A percentile compares a stretch with the other conserved stretches of the same genome.
These are phyloP conservation scores for Heliangelus exortis DNA, from an alignment of 2,797 vertebrate genomes.

Conservation along the genomic window DNA sequence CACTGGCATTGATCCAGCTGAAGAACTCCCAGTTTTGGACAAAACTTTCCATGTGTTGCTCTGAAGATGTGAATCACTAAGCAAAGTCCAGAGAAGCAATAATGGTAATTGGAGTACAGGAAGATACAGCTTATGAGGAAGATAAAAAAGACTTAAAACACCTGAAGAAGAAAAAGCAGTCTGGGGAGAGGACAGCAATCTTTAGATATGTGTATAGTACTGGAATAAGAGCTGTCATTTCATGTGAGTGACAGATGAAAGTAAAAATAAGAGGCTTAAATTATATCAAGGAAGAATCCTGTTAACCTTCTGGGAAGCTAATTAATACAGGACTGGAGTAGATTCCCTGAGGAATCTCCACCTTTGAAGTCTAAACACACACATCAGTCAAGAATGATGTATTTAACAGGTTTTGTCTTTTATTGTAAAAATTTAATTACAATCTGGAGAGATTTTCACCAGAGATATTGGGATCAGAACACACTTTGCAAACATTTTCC, in stretches of 20 bases:
- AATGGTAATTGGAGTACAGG: fast-evolving
- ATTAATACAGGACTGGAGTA: neutral
- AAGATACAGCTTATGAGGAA: neutral
- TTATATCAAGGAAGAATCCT: neutral
- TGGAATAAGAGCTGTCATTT: neutral
- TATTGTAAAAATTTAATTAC: neutral
- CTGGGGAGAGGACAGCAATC: neutral
- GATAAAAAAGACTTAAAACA: neutral
- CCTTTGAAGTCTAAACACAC: neutral
- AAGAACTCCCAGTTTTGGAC: neutral
- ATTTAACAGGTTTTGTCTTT: neutral
- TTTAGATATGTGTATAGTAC: neutral
- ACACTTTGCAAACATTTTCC: neutral
- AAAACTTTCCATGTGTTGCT: neutral
- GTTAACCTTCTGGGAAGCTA: neutral
- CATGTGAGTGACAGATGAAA: neutral
- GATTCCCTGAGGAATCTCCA: neutral
- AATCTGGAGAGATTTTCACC: neutral
- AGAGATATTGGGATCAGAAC: neutral
- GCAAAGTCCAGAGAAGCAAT: neutral
- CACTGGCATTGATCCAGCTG: neutral
- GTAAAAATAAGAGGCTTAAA: neutral
- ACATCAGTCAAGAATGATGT: neutral
- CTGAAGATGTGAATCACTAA: neutral
- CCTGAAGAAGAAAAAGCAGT: neutral